Conservation (phyloP, 2,113 vertebrate genomes). For the Gasterosteus nipponicus region DNA sequence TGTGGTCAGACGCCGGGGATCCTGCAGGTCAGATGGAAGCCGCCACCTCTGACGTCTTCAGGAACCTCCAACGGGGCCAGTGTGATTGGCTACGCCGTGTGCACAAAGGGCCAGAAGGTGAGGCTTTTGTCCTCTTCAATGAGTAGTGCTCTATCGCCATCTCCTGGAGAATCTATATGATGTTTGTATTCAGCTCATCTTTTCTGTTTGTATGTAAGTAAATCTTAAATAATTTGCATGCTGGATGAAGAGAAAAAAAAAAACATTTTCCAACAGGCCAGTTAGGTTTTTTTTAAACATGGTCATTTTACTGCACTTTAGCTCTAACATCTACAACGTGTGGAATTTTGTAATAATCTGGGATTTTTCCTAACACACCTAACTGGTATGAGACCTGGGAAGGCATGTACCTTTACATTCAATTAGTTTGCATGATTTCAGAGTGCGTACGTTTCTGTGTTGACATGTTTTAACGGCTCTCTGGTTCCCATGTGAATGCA, state of each 20-base stretch:
- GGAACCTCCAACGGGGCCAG: constrained; percentile 95
- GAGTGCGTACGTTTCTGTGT: background rate
- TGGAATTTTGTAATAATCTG: background rate
- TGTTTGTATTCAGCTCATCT: background rate
- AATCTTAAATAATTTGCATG: background rate
- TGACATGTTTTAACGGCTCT: constrained; percentile 13
- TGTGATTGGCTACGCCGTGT: constrained; percentile 93
- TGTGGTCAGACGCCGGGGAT: constrained; percentile 84
- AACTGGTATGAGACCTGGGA: background rate
- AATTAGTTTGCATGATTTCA: constrained; percentile 3
- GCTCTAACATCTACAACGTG: background rate
- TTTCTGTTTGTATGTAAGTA: background rate
- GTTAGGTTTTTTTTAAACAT: background rate
- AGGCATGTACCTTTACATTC: background rate
- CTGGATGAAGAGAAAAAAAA: background rate
- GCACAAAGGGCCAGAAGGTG: constrained; percentile 94
- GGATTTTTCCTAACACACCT: background rate
- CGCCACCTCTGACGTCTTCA: constrained; percentile 85
- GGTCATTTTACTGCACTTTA: background rate
- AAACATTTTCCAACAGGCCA: background rate
- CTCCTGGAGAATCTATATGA: constrained; percentile 65
- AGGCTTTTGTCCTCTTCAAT: constrained; percentile 4
- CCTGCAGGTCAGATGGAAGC: constrained; percentile 91
- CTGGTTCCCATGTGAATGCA: constrained; percentile 71
- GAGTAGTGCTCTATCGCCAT: constrained; percentile 67